These are phyloP conservation scores for Drosophila meridionalis DNA, from an alignment of 2,888 invertebrate genomes.

Conservation along the genomic window DNA sequence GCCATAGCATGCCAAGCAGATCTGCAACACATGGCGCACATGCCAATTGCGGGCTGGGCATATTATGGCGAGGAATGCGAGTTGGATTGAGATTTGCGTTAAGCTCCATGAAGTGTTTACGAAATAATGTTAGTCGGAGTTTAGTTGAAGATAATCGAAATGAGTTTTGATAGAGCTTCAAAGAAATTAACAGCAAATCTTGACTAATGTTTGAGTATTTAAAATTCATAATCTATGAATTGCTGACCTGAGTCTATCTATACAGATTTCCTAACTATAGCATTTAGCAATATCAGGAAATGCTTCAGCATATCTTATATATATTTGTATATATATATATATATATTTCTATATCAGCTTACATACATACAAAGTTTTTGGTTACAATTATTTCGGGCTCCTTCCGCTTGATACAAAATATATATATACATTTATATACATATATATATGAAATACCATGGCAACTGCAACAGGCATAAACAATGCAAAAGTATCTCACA, in stretches of 20 bases:
- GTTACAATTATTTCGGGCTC: conserved; percentile 34
- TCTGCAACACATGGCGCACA: conserved; percentile 58
- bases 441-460: conserved; percentile 26
- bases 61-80: conserved; percentile 28
- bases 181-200: neutral
- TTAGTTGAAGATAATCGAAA: neutral
- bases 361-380: conserved; percentile 14
- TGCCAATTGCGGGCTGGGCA: conserved; percentile 47
- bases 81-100: conserved; percentile 9
- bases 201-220: neutral
- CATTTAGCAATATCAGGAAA: conserved; percentile 40
- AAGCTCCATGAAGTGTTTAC: neutral
- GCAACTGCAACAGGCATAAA: conserved; percentile 46
- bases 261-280: neutral
- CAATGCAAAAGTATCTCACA: conserved; percentile 70
- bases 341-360: neutral
- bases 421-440: neutral
- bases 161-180: neutral
- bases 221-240: too few species aligned
- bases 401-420: conserved; percentile 50
- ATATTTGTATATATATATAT: too few species aligned
- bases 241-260: too few species aligned
- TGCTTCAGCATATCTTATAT: conserved; percentile 12
- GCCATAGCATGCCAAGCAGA: conserved; percentile 29
- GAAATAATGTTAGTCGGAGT: neutral